phyloP scores from a whole-genome alignment of 2,113 vertebrate genomes.

The Dipodomys merriami region DNA sequence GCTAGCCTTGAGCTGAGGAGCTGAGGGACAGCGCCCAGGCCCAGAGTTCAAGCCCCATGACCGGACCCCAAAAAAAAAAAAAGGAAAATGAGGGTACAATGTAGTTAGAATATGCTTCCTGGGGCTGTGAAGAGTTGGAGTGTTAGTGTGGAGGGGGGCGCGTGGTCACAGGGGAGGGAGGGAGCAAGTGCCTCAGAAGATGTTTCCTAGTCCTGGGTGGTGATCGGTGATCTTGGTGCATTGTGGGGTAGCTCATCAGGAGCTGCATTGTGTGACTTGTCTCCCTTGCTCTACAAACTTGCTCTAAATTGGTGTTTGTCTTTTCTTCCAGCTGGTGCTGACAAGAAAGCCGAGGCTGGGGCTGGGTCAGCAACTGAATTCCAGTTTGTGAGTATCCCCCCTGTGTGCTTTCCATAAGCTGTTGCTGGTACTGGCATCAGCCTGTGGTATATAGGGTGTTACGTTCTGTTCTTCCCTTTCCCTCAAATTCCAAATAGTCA shows the following conservation, averaged over 20 bases:
- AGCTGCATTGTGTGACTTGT: background rate
- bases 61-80: no score
- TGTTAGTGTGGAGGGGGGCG: background rate
- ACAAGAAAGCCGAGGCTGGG: slow-evolving; percentile 99
- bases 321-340: slow-evolving; percentile 91
- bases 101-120: background rate
- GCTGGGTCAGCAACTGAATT: slow-evolving; percentile 98
- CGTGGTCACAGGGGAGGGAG: background rate
- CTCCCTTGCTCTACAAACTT: background rate
- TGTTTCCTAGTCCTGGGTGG: background rate
- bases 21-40: no score
- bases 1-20: no score
- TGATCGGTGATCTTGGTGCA: no score
- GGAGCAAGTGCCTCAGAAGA: no score
- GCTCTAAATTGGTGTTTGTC: slow-evolving; percentile 27
- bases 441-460: background rate
- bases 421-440: background rate
- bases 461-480: rapidly evolving
- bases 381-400: slow-evolving; percentile 94
- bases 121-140: background rate
- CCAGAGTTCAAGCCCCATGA: no score
- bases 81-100: background rate
- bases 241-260: background rate
- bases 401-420: rapidly evolving
- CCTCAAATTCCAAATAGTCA: background rate